Base-by-base conservation (phyloP, 2,888 invertebrate genomes). In the Imbricaverruca yamaguchii region DNA sequence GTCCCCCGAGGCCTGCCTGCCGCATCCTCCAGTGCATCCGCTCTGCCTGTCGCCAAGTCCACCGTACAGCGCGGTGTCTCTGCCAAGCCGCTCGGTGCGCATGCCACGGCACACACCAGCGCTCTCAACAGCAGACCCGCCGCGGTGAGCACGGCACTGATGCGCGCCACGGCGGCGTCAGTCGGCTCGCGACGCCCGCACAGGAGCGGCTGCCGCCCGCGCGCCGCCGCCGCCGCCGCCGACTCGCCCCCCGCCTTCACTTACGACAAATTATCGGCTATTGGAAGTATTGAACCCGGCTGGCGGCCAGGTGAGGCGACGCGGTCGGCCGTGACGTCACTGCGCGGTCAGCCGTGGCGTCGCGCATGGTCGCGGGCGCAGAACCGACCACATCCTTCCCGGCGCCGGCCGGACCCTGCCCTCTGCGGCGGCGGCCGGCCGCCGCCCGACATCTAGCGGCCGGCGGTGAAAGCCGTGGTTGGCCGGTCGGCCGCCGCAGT, bases 181-280 rank as follows among this genome's bases (percentile, higher is more conserved):
- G 39, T 39, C 39, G 39, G 39, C 39, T 39, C 39, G 39, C 4
- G 39, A 39, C 39, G 39, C 39, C 39, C 4, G 39, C 39, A 39
- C 39, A 39, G 39, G 39, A 1, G 39, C 39, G 39, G 39, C 39
- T 39, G 39, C 4, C 39, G 4, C 39, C 39, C 39, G 23, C 65
- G 65, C 23, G 65, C 18, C 65, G 25, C 67, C 25, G 67, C 25
- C 25, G 23, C 2, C 65, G 65, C 65, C 67, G 25, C 25, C 67
- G 67, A 13, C 23, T 25, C 61, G 39, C 39, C n/a, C 4, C 25
- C 25, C 25, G 67, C 74, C 74, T 74, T 74, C 74, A 74, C 53
- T 74, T 74, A 39, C 74, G 74, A 74, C 74, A 74, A 74, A 74
- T 74, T 74, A 74, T 74, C 74, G 53, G 53, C 74, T 74, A 53